phyloP scores from a whole-genome alignment of 2,797 vertebrate species.

The Poliocrania exsul region DNA sequence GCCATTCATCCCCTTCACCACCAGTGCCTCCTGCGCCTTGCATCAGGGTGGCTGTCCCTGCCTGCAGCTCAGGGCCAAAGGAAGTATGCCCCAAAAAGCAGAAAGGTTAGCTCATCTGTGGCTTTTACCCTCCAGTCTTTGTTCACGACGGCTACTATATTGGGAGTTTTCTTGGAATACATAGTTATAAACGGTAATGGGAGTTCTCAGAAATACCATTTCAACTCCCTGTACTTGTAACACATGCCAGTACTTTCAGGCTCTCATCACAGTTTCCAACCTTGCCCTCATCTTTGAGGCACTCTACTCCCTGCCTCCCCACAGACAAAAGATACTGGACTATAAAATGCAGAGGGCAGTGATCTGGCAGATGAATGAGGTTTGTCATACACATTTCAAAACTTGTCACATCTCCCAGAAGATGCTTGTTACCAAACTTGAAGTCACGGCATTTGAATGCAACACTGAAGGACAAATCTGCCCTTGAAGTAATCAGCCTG shows the following conservation, averaged over 20 bases:
- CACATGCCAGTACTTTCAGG: neutral
- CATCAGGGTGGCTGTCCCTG: neutral
- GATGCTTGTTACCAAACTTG: neutral
- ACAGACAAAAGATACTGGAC: neutral
- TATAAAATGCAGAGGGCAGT: neutral
- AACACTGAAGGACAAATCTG: neutral
- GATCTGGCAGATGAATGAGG: neutral
- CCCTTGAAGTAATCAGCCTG: neutral
- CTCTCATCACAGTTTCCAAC: neutral
- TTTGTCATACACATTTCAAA: neutral
- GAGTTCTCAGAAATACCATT: conserved; percentile 55
- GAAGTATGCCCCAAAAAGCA: neutral
- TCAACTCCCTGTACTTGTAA: neutral
- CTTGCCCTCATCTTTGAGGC: conserved; percentile 28
- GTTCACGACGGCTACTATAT: fast-evolving
- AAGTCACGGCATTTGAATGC: neutral
- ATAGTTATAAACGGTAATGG: neutral
- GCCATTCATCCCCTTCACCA: neutral
- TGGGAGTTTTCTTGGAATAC: conserved; percentile 53
- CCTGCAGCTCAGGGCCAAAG: neutral
- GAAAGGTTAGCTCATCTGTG: neutral
- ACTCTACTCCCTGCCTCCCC: neutral
- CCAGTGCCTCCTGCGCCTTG: neutral
- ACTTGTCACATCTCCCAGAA: neutral
- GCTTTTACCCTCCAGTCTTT: neutral